Evolutionary conservation across 2,888 invertebrate species (phyloP), one percentile per base, ranked within the genome.

Genomic region (Epsilonema sp.): DNA sequence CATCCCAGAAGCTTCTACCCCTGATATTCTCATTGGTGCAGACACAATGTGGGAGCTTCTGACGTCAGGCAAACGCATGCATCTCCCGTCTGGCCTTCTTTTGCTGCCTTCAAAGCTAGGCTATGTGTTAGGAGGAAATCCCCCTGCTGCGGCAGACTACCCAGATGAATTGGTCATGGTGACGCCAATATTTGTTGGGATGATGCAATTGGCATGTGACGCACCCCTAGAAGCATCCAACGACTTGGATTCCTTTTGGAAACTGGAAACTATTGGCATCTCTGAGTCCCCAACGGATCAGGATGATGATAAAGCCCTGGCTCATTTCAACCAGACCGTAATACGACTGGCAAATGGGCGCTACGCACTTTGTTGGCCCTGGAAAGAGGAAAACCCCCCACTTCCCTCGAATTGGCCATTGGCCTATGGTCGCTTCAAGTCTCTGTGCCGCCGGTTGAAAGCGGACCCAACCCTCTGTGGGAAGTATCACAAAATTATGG

Each of bases 291-390:
- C 36, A 16, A 8, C 36, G 36, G 3, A 37, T 13, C 11, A 37
- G 22, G 31, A 37, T 31, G 22, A 37, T 3, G 44, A 36, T 3
- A 44, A 25, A 13, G 36, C 22, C 3, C 8, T 22, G 5, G 21
- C 19, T 26, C 8, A 20, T 4, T 24, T 20, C 25, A 26, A 26
- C 8, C 2, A 45, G 22, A 39, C 36, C 23, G 3, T 31, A 16
- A n/a, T n/a, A n/a, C n/a, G n/a, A n/a, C n/a, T n/a, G n/a, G n/a
- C n/a, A n/a, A n/a, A n/a, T n/a, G n/a, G n/a, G n/a, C n/a, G n/a
- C n/a, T n/a, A n/a, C n/a, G n/a, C n/a, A n/a, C 36, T 46, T 2
- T 2, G 21, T 2, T 49, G 45, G 45, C 49, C 45, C 2, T 41
- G 25, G 46, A 42, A 23, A 25, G 24, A 16, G 2, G 42, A 26